phyloP scores from a whole-genome alignment of 2,888 invertebrate species.

The Microctonus hyperodae region DNA sequence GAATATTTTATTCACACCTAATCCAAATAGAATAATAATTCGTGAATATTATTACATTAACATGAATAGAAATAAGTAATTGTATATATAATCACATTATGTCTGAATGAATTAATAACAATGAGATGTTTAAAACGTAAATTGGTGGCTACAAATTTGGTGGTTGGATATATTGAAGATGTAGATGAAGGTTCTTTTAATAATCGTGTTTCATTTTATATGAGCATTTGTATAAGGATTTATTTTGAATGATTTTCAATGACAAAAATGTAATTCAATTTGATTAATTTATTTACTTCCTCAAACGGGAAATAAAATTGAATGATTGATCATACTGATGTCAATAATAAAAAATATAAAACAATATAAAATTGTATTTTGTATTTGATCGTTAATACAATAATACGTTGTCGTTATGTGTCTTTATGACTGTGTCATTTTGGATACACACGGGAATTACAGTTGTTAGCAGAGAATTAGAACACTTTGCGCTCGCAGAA shows the following conservation, averaged over 20 bases:
- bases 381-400: neutral
- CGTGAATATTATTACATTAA: conserved; percentile 6
- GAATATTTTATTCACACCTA: neutral
- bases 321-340: too few species aligned
- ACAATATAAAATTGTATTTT: neutral
- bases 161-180: too few species aligned
- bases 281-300: too few species aligned
- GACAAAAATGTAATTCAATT: too few species aligned
- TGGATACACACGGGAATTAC: conserved; percentile 37
- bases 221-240: neutral
- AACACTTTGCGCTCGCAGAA: conserved; percentile 32
- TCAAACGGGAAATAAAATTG: too few species aligned
- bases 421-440: conserved; percentile 6
- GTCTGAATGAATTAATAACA: conserved; percentile 6
- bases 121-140: neutral
- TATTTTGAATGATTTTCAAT: neutral
- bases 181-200: neutral
- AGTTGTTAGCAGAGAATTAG: conserved; percentile 39
- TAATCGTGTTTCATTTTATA: neutral
- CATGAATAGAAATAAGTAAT: neutral
- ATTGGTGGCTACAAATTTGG: neutral
- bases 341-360: neutral
- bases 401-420: neutral
- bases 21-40: neutral
- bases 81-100: neutral